Conservation (phyloP, 1,140 invertebrate genomes). For the Trichonephila inaurata region DNA sequence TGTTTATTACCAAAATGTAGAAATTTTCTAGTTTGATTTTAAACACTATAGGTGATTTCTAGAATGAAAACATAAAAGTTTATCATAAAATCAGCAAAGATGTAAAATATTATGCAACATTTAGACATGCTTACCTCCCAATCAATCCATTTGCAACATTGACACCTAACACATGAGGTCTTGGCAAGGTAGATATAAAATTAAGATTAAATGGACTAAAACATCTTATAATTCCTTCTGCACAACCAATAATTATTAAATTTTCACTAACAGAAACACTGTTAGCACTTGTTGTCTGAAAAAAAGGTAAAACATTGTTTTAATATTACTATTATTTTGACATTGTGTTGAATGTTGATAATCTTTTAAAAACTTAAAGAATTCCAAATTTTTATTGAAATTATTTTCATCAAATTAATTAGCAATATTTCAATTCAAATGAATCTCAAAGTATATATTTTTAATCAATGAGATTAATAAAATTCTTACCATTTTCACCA, state of each 20-base stretch:
- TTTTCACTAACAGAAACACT: conserved; percentile 93
- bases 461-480: no score
- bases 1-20: not conserved
- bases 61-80: not conserved
- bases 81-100: no score
- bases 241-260: conserved; percentile 96
- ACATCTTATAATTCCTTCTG: conserved; percentile 94
- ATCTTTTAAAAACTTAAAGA: no score
- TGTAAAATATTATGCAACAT: no score
- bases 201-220: conserved; percentile 92
- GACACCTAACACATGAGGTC: conserved; percentile 96
- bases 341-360: no score
- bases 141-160: conserved; percentile 91
- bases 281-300: conserved; percentile 94
- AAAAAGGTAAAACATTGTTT: conserved; percentile 75
- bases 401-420: no score
- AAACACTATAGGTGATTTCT: not conserved
- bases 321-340: not conserved
- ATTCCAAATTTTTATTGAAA: no score
- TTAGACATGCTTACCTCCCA: conserved; percentile 85
- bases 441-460: no score
- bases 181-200: conserved; percentile 91
- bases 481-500: no score
- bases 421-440: no score
- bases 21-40: not conserved